Evolutionary conservation across 2,113 vertebrate genomes (phyloP), one percentile per base, ranked within the genome.

Genomic region (Rhinogobius similis): DNA sequence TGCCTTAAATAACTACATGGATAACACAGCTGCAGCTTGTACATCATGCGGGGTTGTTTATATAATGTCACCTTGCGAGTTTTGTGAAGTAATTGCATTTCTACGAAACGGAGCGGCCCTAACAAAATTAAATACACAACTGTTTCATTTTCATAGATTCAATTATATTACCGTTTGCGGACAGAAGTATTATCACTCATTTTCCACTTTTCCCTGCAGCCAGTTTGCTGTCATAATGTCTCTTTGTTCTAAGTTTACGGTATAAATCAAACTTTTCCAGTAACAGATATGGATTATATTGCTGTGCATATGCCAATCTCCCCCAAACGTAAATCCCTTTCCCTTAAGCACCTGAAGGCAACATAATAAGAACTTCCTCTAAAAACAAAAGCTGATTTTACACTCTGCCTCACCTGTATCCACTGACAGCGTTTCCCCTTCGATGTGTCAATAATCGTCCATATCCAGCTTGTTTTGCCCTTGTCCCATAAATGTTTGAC

Each of bases 401-500:
- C 32, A 36, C 75, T 66, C 82, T 84, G 67, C 77, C 70, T 65
- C 59, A 80, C 76, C 77, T 52, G 23, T 81, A 86, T 89, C 84
- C 76, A 76, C 55, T 87, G 90, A 87, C 88, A 86, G 81, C 75
- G 73, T 75, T 70, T 65, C 78, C 85, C 67, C 73, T 44, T 83
- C 82, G 62, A 43, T 63, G 75, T 87, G 86, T 87, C 85, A 90
- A 81, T 83, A 86, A 87, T 75, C 38, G 44, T 41, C 71, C 43
- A 61, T 68, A 69, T 85, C 65, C 77, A 66, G 68, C 76, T 82
- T 88, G 84, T 88, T 88, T 87, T 82, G 76, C 53, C 46, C 87
- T 78, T 83, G 73, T 81, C 79, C 75, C 81, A 84, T 88, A 86
- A 89, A 90, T 86, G 83, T 89, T 90, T 90, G 90, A 87, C 87